Evolutionary conservation across 1,140 invertebrate species (phyloP).

Genomic region (Sarcophaga bullata): DNA sequence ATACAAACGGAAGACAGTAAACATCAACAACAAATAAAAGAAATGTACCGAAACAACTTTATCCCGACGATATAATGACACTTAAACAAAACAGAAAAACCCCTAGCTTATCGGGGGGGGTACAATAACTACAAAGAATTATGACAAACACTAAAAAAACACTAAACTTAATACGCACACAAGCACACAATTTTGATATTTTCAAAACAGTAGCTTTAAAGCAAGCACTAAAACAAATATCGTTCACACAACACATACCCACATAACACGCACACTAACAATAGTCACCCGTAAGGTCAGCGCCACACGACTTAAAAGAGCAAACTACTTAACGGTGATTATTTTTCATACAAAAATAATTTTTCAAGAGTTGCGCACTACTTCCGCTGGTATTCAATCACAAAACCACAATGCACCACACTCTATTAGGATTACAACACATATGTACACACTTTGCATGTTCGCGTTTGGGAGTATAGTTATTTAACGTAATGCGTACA

Average conservation of each 20-base stretch:
- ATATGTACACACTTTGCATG: not conserved
- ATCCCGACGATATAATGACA: not conserved
- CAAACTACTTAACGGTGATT: not conserved
- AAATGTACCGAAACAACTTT: not conserved
- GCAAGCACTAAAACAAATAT: not conserved
- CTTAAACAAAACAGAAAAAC: not conserved
- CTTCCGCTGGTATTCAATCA: too few species aligned
- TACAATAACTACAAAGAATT: not conserved
- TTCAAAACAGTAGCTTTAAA: not conserved
- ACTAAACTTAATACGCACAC: not conserved
- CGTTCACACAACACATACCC: not conserved
- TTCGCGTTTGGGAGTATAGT: not conserved
- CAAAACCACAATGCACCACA: too few species aligned
- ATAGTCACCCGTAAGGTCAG: not conserved
- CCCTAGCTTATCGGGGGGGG: too few species aligned
- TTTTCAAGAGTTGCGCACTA: not conserved
- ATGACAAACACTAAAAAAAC: not conserved
- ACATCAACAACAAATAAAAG: not conserved
- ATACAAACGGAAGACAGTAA: not conserved
- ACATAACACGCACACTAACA: not conserved
- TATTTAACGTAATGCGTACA: too few species aligned
- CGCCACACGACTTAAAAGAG: not conserved
- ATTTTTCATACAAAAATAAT: slow-evolving; percentile 3
- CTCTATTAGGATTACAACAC: not conserved
- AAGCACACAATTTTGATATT: too few species aligned